phyloP scores from a whole-genome alignment of 2,888 invertebrate species.

The Thyatira batis region DNA sequence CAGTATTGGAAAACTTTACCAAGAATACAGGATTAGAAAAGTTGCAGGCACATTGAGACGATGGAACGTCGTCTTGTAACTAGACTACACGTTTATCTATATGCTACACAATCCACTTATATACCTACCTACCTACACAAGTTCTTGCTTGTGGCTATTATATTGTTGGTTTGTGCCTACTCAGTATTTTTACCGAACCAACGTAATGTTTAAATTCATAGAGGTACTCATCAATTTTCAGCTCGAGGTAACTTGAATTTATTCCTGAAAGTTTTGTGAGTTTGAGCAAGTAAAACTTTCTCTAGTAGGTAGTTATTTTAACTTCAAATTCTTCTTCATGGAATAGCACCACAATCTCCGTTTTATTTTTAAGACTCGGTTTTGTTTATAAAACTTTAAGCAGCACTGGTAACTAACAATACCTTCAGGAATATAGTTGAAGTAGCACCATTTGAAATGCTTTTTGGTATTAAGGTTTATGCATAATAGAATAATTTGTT shows the following conservation, averaged over 20 bases:
- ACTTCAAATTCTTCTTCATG: slow-evolving; percentile 50
- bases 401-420: slow-evolving; percentile 26
- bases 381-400: slow-evolving; percentile 38
- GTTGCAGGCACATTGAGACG: slow-evolving; percentile 52
- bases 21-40: slow-evolving; percentile 71
- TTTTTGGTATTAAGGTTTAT: too few species aligned
- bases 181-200: slow-evolving; percentile 23
- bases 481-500: too few species aligned
- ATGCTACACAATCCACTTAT: not conserved
- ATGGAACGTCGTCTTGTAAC: slow-evolving; percentile 39
- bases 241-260: slow-evolving; percentile 55
- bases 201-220: slow-evolving; percentile 36
- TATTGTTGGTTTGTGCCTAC: slow-evolving; percentile 6
- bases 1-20: slow-evolving; percentile 70
- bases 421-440: not conserved
- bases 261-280: slow-evolving; percentile 52
- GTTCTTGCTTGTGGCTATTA: slow-evolving; percentile 8
- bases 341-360: slow-evolving; percentile 43
- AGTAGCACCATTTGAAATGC: not conserved
- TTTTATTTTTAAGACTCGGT: slow-evolving; percentile 52
- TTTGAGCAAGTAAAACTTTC: slow-evolving; percentile 52
- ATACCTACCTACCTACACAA: not conserved
- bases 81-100: slow-evolving; percentile 11
- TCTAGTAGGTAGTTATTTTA: slow-evolving; percentile 51
- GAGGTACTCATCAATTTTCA: slow-evolving; percentile 57